Conservation (phyloP, 2,888 invertebrate species). For the Harmothoe impar region DNA sequence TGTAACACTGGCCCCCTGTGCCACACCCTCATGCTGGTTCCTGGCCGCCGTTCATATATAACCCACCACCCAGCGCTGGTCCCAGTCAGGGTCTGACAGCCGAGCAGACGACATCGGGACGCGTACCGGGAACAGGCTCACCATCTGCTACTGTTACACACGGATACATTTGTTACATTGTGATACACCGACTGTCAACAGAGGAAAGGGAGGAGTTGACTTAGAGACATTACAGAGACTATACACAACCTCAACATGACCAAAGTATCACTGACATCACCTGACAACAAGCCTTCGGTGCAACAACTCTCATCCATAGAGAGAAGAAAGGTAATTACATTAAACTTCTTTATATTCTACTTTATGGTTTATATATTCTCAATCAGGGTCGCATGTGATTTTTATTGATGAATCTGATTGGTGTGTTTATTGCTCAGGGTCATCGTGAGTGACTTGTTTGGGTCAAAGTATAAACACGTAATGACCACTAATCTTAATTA, state of each 20-base stretch:
- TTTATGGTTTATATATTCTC: no score
- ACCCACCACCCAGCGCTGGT: not conserved
- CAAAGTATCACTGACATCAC: not conserved
- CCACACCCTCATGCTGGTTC: not conserved
- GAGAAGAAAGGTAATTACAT: not conserved
- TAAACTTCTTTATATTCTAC: not conserved
- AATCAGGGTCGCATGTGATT: no score
- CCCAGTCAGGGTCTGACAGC: constrained; percentile 17
- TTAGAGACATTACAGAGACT: not conserved
- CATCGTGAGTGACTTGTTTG: no score
- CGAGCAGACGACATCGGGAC: not conserved
- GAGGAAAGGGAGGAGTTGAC: not conserved
- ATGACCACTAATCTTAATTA: no score
- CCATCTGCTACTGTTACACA: not conserved
- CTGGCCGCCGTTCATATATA: not conserved
- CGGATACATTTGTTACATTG: no score
- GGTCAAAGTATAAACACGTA: no score
- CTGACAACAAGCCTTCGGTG: not conserved
- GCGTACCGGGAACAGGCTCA: not conserved
- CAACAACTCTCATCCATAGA: not conserved
- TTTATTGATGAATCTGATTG: no score
- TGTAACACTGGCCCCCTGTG: not conserved
- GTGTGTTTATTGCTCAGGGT: no score
- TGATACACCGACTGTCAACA: not conserved
- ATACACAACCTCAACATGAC: not conserved